Percentiles rank a stretch among this genome's conserved stretches.
Evolutionary conservation across 2,888 invertebrate genomes (phyloP).

Genomic region (Brachypalpus laphriformis): DNA sequence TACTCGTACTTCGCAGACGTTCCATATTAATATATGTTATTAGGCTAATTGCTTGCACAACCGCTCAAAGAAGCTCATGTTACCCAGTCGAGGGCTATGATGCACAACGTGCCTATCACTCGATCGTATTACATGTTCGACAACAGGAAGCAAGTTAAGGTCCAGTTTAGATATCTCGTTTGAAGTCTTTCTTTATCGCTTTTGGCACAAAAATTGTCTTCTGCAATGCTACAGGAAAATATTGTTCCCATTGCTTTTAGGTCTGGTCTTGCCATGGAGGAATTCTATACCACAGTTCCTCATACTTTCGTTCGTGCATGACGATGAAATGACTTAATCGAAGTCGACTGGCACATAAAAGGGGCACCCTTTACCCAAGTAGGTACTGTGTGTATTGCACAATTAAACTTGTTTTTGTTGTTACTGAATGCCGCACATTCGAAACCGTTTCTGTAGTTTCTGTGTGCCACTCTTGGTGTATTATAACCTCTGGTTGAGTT

Average conservation of each 20-base stretch:
- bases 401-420: conserved; percentile 64
- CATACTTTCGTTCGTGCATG: conserved; percentile 68
- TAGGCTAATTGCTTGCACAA: conserved; percentile 29
- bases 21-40: conserved; percentile 43
- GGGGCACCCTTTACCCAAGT: conserved; percentile 56
- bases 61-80: conserved; percentile 40
- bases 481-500: conserved; percentile 21
- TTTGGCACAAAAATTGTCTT: background rate
- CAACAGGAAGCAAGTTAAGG: conserved; percentile 53
- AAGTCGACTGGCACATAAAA: conserved; percentile 56
- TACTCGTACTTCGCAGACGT: too few relatives aligned
- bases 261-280: conserved; percentile 32
- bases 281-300: conserved; percentile 68
- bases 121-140: conserved; percentile 33
- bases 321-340: conserved; percentile 70
- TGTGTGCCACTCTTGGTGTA: conserved; percentile 11
- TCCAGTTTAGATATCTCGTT: conserved; percentile 47
- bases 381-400: conserved; percentile 49
- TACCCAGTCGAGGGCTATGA: background rate
- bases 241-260: background rate
- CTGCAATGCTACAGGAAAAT: too few relatives aligned
- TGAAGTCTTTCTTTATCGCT: background rate
- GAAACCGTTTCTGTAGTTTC: conserved; percentile 22
- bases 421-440: conserved; percentile 34
- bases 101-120: background rate